Evolutionary conservation across 2,113 vertebrate genomes (phyloP), one percentile per base, ranked within the genome.

Genomic region (Nestor notabilis): DNA sequence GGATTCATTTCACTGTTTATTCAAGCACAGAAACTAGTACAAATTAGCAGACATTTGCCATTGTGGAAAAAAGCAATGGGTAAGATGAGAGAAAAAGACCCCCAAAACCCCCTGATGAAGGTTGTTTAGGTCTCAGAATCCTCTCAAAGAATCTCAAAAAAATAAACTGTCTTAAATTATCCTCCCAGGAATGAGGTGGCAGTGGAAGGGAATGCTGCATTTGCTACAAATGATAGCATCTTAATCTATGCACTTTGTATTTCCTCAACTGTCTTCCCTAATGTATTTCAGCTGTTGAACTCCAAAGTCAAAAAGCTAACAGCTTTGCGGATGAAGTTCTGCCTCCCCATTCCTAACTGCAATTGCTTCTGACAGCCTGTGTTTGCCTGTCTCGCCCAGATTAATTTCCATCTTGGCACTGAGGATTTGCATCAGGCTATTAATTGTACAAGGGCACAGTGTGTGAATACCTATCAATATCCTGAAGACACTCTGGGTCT

Each of bases 311-410:
- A 28, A 63, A 70, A 91, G 82, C 55, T 56, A 39, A 76, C 75
- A 89, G 49, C 72, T 90, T 77, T 88, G 81, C 46, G 79, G 90
- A 37, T 79, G 86, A 65, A 47, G 83, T 55, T 91, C 66, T 95
- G 41, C 46, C 89, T 44, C 63, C 64, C 86, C 16, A 2, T 27
- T 69, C 28, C 88, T 69, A 70, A 78, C 80, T 82, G 78, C 8
- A 69, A 9, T 72, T 96, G 69, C 65, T 80, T 83, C 82, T 94
- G 79, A n/a, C 82, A 95, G 53, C 20, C 46, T 52, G 16, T 53
- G 63, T 60, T 87, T 96, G 79, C 63, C 75, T 50, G 3, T 61
- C 60, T 47, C 69, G 29, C 81, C 64, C 50, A 49, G 72, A 50
- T 87, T 49, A 56, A 56, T 77, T 94, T 69, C 86, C 61, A 24